Evolutionary conservation across 35 echinoderm and acorn worm genomes (phyloP).

Genomic region (Strongylocentrotus purpuratus): DNA sequence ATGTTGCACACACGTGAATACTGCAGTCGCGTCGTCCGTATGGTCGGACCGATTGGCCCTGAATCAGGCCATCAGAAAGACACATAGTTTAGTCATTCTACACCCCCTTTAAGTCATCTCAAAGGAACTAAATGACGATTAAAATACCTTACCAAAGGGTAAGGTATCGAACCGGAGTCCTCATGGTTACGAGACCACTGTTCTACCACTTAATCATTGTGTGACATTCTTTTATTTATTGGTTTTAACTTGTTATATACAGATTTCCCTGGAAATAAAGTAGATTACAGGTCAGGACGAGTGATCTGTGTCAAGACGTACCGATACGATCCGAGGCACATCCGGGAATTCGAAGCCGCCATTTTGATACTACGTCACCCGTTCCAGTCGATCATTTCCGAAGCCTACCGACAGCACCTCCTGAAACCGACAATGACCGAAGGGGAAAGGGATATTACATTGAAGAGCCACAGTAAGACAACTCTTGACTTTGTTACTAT

Average conservation of each 20-base stretch:
- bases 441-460: neutral
- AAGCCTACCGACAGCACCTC: constrained; percentile 31
- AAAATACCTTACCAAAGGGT: too few species aligned
- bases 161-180: too few species aligned
- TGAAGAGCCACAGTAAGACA: constrained; percentile 43
- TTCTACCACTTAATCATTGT: too few species aligned
- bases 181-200: too few species aligned
- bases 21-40: too few species aligned
- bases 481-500: neutral
- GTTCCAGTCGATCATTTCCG: constrained; percentile 40
- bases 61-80: too few species aligned
- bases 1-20: too few species aligned
- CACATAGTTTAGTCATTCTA: too few species aligned
- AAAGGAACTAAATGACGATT: too few species aligned
- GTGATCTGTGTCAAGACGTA: constrained; percentile 45
- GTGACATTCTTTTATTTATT: too few species aligned
- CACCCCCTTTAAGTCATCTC: too few species aligned
- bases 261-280: constrained; percentile 47
- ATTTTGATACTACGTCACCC: constrained; percentile 51
- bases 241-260: neutral
- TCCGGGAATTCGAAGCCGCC: constrained; percentile 54
- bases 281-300: constrained; percentile 33
- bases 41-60: too few species aligned
- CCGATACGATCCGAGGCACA: constrained; percentile 45
- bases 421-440: constrained; percentile 35